Evolutionary conservation across 2,797 vertebrate genomes (phyloP).

Genomic region (Hylomyscus alleni): DNA sequence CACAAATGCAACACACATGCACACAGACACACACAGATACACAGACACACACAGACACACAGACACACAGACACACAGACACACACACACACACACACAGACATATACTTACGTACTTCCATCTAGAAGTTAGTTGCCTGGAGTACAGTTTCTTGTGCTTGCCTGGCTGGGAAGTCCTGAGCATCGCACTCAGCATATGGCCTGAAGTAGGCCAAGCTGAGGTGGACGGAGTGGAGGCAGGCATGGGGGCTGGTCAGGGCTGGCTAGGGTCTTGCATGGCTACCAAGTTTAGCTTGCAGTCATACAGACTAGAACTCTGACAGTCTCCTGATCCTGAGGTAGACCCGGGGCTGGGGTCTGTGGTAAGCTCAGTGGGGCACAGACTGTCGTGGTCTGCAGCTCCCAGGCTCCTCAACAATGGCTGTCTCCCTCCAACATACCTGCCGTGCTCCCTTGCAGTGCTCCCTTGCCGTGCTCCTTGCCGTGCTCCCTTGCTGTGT

Average conservation of each 20-base stretch:
- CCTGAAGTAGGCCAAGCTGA: background rate
- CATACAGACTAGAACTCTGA: background rate
- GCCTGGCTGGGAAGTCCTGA: background rate
- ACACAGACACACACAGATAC: too few species aligned
- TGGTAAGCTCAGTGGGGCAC: background rate
- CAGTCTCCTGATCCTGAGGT: background rate
- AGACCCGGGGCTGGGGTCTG: background rate
- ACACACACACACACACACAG: background rate
- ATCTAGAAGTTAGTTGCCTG: background rate
- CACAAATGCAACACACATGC: too few species aligned
- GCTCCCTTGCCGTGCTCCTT: too few species aligned
- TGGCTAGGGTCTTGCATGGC: background rate
- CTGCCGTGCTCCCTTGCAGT: too few species aligned
- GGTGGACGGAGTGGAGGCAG: background rate
- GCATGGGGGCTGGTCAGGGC: background rate
- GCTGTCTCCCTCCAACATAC: background rate
- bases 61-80: background rate
- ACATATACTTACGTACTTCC: background rate
- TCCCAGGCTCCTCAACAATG: background rate
- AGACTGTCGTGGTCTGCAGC: fast-evolving
- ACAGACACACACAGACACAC: background rate
- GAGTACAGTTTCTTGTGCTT: background rate
- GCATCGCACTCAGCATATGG: background rate
- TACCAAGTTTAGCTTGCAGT: too few species aligned
- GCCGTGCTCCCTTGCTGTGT: too few species aligned